These are phyloP conservation scores for Scalopus aquaticus DNA, from an alignment of 2,113 vertebrate species.

Conservation along the genomic window DNA sequence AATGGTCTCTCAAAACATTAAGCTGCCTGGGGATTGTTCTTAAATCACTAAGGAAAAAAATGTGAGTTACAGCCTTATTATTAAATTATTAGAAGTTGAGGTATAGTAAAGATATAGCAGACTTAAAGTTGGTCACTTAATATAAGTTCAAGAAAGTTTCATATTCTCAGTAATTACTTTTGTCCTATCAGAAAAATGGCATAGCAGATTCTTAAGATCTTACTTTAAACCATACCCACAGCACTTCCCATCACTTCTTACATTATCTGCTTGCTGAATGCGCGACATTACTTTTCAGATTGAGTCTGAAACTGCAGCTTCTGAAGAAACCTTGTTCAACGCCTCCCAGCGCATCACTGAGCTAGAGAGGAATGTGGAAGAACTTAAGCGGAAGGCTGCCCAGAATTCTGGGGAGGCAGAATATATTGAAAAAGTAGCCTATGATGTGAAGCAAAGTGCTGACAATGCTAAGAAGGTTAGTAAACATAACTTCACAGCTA, in stretches of 20 bases:
- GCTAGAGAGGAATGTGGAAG: slow-evolving; percentile 89
- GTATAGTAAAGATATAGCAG: background rate
- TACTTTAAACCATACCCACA: background rate
- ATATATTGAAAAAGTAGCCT: slow-evolving; percentile 86
- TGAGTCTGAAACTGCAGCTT: slow-evolving; percentile 92
- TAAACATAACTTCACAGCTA: background rate
- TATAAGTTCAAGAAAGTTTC: background rate
- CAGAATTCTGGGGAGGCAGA: slow-evolving; percentile 85
- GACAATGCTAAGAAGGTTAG: slow-evolving; percentile 90
- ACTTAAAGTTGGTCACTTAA: background rate
- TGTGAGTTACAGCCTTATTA: background rate
- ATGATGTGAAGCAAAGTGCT: slow-evolving; percentile 84
- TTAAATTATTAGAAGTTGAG: background rate
- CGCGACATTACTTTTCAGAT: slow-evolving; percentile 85
- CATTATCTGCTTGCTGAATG: background rate
- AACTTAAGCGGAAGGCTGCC: slow-evolving; percentile 87
- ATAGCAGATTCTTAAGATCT: background rate
- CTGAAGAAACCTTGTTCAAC: slow-evolving; percentile 91
- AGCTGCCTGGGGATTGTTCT: background rate
- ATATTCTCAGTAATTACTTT: background rate
- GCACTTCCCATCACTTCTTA: background rate
- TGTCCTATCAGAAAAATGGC: background rate
- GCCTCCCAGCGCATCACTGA: slow-evolving; percentile 90
- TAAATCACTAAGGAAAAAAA: background rate
- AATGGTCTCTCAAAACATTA: background rate